Base-by-base conservation (phyloP, 2,113 vertebrate genomes). In the Lutjanus erythropterus region DNA sequence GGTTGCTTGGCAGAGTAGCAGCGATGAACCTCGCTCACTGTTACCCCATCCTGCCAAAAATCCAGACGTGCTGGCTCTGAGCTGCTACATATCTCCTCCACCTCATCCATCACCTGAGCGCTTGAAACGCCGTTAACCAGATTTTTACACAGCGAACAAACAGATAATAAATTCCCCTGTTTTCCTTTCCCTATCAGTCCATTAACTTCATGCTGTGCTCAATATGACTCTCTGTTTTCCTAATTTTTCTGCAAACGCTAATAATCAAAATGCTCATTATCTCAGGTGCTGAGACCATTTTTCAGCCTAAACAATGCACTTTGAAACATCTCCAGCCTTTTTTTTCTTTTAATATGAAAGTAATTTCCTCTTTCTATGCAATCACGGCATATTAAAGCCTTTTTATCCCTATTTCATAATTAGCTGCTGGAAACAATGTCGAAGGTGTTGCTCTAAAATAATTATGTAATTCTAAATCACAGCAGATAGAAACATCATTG, bases 251-350 rank as follows among this genome's bases (percentile, higher is more conserved):
- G 42, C 29, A 16, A 82, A 81, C 53, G 23, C 33, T 25, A 29
- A 80, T 78, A 71, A 88, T 85, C 81, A 79, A 83, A 84, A 53
- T 23, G 49, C 81, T 79, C 56, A 88, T 90, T 87, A 86, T 81
- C 81, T 73, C 70, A 64, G 75, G 56, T 84, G 62, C 44, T 44
- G 18, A 52, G n/a, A 23, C 56, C 62, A 65, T 86, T 85, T 66
- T 23, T 44, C 72, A 29, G 46, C 19, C 49, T n/a, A 61, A 80
- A 80, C 49, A 78, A 81, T 75, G 55, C 23, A 65, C 61, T 79
- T 50, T 91, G 82, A 93, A 89, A 87, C 15, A 23, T 71, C 42
- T 52, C 19, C 23, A 10, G 75, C 44, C 19, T 46, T 60, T 65
- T 56, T 56, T 73, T n/a, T n/a, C n/a, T n/a, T n/a, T 73, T 37